phyloP scores from a whole-genome alignment of 1,140 invertebrate species.

The Zaprionus davidi region DNA sequence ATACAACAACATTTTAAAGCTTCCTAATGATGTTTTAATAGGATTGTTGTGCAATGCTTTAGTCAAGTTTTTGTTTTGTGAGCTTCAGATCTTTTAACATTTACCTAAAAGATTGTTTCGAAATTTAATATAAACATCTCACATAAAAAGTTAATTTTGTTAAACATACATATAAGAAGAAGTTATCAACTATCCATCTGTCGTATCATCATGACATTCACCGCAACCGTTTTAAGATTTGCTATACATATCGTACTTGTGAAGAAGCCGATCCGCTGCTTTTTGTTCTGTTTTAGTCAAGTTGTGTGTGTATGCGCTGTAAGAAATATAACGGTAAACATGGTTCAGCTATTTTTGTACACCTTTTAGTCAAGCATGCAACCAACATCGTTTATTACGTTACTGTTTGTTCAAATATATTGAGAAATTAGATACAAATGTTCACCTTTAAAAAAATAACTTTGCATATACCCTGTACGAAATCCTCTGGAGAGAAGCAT shows the following conservation, averaged over 20 bases:
- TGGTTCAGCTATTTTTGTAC: constrained; percentile 56
- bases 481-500: constrained; percentile 56
- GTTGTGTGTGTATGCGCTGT: constrained; percentile 39
- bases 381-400: constrained; percentile 12
- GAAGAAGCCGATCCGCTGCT: constrained; percentile 58
- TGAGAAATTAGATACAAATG: background rate
- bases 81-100: background rate
- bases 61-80: constrained; percentile 17
- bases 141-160: constrained; percentile 1
- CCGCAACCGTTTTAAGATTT: constrained; percentile 57
- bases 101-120: background rate
- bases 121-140: background rate
- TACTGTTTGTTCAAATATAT: background rate
- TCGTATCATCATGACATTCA: constrained; percentile 66
- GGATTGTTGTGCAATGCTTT: background rate
- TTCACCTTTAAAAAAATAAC: constrained; percentile 17
- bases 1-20: background rate
- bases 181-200: constrained; percentile 66
- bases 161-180: constrained; percentile 17
- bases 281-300: constrained; percentile 70
- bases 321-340: constrained; percentile 65
- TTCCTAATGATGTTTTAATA: constrained; percentile 5
- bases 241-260: constrained; percentile 40
- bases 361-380: constrained; percentile 65
- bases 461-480: constrained; percentile 49